Evolutionary conservation across 2,888 invertebrate species (phyloP).

Genomic region (Omphaloscelis lunosa): DNA sequence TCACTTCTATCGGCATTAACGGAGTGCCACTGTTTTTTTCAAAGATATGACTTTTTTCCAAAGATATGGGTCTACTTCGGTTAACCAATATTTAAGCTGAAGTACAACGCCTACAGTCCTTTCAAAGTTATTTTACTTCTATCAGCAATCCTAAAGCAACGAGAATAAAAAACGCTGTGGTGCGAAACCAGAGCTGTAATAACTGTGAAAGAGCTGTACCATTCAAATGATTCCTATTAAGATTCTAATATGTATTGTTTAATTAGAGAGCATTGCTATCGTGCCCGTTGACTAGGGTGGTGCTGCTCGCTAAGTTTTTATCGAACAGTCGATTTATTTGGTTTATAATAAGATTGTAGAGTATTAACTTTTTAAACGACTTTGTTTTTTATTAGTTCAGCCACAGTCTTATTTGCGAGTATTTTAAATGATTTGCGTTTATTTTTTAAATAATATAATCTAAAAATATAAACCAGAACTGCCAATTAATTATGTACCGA

Average conservation of each 20-base stretch:
- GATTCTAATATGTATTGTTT: not conserved
- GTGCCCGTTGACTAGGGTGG: not conserved
- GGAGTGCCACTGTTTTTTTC: no score
- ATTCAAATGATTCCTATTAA: not conserved
- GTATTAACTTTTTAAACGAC: not conserved
- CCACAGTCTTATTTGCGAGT: not conserved
- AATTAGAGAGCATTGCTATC: constrained; percentile 3
- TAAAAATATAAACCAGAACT: no score
- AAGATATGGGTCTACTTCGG: not conserved
- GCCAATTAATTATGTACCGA: not conserved
- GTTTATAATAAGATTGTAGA: not conserved
- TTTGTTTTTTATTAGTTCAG: not conserved
- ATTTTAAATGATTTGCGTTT: not conserved
- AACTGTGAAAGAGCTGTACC: not conserved
- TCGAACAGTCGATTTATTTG: not conserved
- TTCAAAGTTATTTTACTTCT: no score
- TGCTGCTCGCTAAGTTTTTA: not conserved
- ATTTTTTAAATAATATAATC: not conserved
- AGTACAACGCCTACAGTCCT: not conserved
- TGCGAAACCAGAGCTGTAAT: not conserved
- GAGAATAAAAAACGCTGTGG: not conserved
- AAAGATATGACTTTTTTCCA: no score
- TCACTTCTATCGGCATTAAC: no score
- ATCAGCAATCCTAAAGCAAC: no score
- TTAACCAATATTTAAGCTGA: not conserved